These are phyloP conservation scores for Penaeus vannamei DNA, from an alignment of 1,140 invertebrate genomes.

Conservation along the genomic window DNA sequence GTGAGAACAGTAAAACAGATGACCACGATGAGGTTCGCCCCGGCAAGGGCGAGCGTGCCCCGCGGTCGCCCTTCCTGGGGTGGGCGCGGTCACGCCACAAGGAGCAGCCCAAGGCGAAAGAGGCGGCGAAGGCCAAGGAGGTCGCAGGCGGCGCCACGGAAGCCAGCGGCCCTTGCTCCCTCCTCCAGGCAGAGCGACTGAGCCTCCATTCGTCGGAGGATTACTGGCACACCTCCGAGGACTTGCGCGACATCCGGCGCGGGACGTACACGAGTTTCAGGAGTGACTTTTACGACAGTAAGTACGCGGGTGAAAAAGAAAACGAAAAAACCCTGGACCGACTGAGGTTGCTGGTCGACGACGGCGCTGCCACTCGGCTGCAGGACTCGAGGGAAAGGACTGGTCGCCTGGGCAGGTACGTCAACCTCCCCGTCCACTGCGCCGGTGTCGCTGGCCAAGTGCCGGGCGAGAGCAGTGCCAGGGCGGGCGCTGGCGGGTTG, in stretches of 20 bases:
- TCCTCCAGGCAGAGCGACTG: conserved; percentile 32
- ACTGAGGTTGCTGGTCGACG: background rate
- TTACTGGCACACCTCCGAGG: conserved; percentile 3
- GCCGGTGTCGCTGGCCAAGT: too few species aligned
- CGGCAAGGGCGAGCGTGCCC: conserved; percentile 5
- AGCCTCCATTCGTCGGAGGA: conserved; percentile 13
- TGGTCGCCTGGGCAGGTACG: background rate
- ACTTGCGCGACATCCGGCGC: background rate
- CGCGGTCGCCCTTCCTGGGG: conserved; percentile 41
- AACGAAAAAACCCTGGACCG: background rate
- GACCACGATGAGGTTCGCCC: background rate
- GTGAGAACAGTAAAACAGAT: too few species aligned
- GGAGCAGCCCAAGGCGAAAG: conserved; percentile 18
- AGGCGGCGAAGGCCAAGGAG: background rate
- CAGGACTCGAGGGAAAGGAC: background rate
- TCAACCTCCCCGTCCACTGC: background rate
- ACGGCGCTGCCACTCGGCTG: background rate
- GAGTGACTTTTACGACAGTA: background rate
- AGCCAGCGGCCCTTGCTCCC: conserved; percentile 2
- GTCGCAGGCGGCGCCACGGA: background rate
- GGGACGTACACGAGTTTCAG: conserved; percentile 3
- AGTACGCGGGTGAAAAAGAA: background rate
- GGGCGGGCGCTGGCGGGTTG: too few species aligned
- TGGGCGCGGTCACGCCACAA: conserved; percentile 36
- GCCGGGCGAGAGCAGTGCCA: too few species aligned